phyloP scores from a whole-genome alignment of 1,140 invertebrate genomes.

The Heliothis subflexa region DNA sequence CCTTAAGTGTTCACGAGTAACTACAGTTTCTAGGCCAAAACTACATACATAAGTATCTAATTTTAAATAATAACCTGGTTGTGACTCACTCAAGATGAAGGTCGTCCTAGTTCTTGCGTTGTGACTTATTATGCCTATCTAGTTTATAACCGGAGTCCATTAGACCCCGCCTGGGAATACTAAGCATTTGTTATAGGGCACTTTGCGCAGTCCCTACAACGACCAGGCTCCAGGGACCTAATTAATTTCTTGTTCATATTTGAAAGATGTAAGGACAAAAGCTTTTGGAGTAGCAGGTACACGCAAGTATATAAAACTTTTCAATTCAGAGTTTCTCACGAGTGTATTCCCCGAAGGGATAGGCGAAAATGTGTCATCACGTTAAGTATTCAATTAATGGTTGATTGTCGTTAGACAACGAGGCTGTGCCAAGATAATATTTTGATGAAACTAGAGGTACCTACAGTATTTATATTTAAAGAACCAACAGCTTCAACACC shows the following conservation, averaged over 20 bases:
- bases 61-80: not conserved
- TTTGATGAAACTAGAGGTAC: not conserved
- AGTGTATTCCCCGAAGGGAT: too few species aligned
- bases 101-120: not conserved
- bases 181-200: constrained; percentile 14
- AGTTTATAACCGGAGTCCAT: constrained; percentile 3
- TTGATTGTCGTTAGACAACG: too few species aligned
- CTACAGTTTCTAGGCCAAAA: too few species aligned
- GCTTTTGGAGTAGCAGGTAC: not conserved
- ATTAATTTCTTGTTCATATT: constrained; percentile 32
- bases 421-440: too few species aligned
- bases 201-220: constrained; percentile 20
- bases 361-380: too few species aligned
- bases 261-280: constrained; percentile 13
- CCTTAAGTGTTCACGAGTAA: too few species aligned
- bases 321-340: not conserved
- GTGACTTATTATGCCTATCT: not conserved
- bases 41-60: too few species aligned
- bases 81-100: not conserved
- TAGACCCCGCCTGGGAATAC: constrained; percentile 18
- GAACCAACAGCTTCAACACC: not conserved
- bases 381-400: too few species aligned
- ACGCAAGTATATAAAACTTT: not conserved
- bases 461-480: not conserved
- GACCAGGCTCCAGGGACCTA: not conserved